These are phyloP conservation scores for Lasius platythorax DNA, from an alignment of 2,888 invertebrate genomes.

Conservation along the genomic window DNA sequence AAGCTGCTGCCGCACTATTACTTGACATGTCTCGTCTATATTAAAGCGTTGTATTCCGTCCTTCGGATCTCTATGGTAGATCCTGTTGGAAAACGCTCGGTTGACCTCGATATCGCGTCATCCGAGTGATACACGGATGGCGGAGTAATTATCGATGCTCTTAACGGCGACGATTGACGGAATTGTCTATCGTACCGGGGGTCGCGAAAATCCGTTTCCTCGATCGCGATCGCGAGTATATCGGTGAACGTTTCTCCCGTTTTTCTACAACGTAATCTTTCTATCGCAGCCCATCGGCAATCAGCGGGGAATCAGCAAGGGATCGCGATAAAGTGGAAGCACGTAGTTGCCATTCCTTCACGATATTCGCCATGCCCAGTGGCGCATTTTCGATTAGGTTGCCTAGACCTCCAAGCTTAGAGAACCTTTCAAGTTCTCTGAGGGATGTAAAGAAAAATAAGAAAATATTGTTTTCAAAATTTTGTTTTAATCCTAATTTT, in stretches of 20 bases:
- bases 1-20: conserved; percentile 25
- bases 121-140: conserved; percentile 56
- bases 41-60: conserved; percentile 39
- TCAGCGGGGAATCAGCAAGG: conserved; percentile 31
- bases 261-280: conserved; percentile 21
- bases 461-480: neutral
- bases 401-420: neutral
- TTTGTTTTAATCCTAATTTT: neutral
- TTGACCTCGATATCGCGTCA: conserved; percentile 53
- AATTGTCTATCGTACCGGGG: conserved; percentile 40
- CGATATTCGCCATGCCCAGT: conserved; percentile 24
- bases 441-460: neutral
- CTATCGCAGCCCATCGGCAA: conserved; percentile 29
- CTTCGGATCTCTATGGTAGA: conserved; percentile 11
- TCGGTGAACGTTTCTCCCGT: conserved; percentile 9
- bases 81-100: conserved; percentile 32
- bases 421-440: neutral
- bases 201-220: conserved; percentile 43
- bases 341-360: conserved; percentile 43
- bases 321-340: conserved; percentile 44
- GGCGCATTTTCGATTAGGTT: conserved; percentile 34
- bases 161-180: conserved; percentile 40
- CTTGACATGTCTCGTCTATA: conserved; percentile 44
- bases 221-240: conserved; percentile 10
- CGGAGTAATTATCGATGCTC: conserved; percentile 63